These are phyloP conservation scores for Tretioscincus oriximinensis DNA, from an alignment of 2,113 vertebrate genomes.

Conservation along the genomic window DNA sequence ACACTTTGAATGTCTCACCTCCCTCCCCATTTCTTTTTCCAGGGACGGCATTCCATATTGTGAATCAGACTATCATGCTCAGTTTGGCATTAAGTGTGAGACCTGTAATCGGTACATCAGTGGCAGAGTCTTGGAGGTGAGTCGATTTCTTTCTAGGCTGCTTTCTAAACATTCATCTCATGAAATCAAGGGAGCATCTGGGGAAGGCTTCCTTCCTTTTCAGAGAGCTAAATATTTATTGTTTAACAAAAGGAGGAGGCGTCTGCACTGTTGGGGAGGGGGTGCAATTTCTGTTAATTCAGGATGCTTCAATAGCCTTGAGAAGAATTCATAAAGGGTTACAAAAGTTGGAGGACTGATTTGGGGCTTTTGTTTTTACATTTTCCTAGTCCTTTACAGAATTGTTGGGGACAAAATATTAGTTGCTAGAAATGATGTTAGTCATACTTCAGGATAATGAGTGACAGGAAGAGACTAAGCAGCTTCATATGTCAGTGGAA, in stretches of 20 bases:
- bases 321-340: neutral
- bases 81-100: conserved; percentile 97
- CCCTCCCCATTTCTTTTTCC: conserved; percentile 10
- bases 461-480: neutral
- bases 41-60: conserved; percentile 96
- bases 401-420: neutral
- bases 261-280: neutral
- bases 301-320: neutral
- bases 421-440: neutral
- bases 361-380: neutral
- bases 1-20: conserved; percentile 29
- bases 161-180: neutral
- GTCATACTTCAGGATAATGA: neutral
- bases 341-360: neutral
- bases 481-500: neutral
- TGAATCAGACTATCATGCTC: conserved; percentile 94
- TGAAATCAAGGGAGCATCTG: neutral
- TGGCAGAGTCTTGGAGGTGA: conserved; percentile 95
- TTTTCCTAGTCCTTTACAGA: neutral
- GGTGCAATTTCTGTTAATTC: neutral
- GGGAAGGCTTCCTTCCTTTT: neutral
- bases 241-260: neutral
- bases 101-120: conserved; percentile 96
- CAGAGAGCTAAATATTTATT: neutral
- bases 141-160: conserved; percentile 28